phyloP scores from a whole-genome alignment of 1,140 invertebrate genomes.

The Cardiocondyla obscurior region DNA sequence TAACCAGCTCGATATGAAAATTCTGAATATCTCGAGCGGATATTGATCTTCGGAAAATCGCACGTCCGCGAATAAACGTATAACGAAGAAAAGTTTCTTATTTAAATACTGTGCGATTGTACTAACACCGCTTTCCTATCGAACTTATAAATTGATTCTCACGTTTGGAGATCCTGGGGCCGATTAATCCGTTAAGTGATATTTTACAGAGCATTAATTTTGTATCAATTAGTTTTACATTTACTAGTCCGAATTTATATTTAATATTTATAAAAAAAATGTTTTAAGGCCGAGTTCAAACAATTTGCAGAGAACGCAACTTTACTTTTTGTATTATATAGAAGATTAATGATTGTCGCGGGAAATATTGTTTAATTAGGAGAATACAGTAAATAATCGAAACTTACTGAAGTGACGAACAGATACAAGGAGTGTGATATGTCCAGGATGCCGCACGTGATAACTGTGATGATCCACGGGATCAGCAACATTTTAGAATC shows the following conservation, averaged over 20 bases:
- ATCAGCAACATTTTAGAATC: conserved; percentile 80
- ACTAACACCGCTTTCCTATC: conserved; percentile 11
- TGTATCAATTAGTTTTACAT: not conserved
- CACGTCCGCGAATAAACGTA: not conserved
- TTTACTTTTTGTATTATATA: not conserved
- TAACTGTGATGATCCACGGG: conserved; percentile 82
- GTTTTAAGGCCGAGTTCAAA: too few relatives aligned
- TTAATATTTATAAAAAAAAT: too few relatives aligned
- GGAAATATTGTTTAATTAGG: not conserved
- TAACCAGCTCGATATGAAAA: not conserved
- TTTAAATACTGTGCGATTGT: not conserved
- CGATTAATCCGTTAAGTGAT: not conserved
- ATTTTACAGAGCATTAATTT: not conserved
- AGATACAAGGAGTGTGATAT: conserved; percentile 80
- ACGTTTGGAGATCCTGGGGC: not conserved
- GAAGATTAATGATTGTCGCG: not conserved
- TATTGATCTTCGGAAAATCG: not conserved
- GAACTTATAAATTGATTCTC: not conserved
- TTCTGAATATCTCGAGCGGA: not conserved
- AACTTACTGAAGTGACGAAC: conserved; percentile 67
- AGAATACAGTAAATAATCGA: not conserved
- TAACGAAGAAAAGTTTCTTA: not conserved
- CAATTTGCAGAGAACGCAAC: not conserved
- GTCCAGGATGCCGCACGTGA: conserved; percentile 78
- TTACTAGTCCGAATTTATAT: too few relatives aligned